These are phyloP conservation scores for Drosophila basisetae DNA, from an alignment of 2,888 invertebrate species.

Conservation along the genomic window DNA sequence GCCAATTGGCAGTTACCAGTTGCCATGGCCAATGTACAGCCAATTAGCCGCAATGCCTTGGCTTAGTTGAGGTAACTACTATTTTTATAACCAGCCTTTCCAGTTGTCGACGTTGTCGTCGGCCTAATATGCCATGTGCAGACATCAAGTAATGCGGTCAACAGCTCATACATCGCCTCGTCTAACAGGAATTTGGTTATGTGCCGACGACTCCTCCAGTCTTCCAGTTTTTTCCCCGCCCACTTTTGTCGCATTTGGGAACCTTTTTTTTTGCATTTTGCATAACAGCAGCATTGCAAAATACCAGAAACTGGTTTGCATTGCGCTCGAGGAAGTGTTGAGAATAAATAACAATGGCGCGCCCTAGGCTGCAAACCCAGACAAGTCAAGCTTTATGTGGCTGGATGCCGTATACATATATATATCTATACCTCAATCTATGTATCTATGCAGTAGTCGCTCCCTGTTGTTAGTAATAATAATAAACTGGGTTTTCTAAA, in stretches of 20 bases:
- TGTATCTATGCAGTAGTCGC: neutral
- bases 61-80: constrained; percentile 66
- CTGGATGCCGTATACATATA: neutral
- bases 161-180: constrained; percentile 31
- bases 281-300: constrained; percentile 58
- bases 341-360: constrained; percentile 42
- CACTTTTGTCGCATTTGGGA: constrained; percentile 43
- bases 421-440: neutral
- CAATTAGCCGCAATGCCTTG: constrained; percentile 67
- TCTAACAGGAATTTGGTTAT: constrained; percentile 60
- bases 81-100: constrained; percentile 61
- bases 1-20: constrained; percentile 18
- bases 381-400: constrained; percentile 10
- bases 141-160: constrained; percentile 64
- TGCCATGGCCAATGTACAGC: constrained; percentile 49
- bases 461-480: neutral
- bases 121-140: constrained; percentile 35
- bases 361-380: constrained; percentile 35
- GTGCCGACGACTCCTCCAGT: constrained; percentile 15
- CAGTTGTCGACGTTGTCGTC: constrained; percentile 45
- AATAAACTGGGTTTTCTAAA: neutral
- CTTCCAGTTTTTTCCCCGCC: constrained; percentile 42
- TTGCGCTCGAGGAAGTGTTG: constrained; percentile 40
- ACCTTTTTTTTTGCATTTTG: constrained; percentile 40
- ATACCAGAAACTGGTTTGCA: constrained; percentile 56